Evolutionary conservation across 1,140 invertebrate species (phyloP).

Genomic region (Drosophila pseudoananassae): DNA sequence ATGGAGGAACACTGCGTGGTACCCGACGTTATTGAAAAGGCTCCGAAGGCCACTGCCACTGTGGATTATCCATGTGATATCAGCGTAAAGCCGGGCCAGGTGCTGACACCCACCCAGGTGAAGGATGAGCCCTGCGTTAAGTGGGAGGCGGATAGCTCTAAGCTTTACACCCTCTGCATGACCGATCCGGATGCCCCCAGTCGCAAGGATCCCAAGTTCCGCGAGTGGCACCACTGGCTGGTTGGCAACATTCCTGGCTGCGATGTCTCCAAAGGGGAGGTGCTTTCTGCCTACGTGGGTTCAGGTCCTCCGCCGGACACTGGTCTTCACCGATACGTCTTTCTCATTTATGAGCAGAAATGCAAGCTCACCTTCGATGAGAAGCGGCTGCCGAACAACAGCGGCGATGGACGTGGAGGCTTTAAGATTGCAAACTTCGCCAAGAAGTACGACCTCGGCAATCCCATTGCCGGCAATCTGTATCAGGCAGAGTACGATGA

Average conservation of each 20-base stretch:
- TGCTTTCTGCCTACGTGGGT: slow-evolving; percentile 92
- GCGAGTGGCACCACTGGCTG: slow-evolving; percentile 97
- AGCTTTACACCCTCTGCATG: slow-evolving; percentile 91
- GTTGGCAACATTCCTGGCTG: slow-evolving; percentile 95
- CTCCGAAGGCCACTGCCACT: slow-evolving; percentile 38
- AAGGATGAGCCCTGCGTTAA: slow-evolving; percentile 88
- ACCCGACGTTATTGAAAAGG: slow-evolving; percentile 72
- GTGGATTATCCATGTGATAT: slow-evolving; percentile 77
- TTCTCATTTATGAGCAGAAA: slow-evolving; percentile 92
- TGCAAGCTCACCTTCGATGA: slow-evolving; percentile 73
- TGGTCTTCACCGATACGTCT: slow-evolving; percentile 95
- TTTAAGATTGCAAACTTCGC: slow-evolving; percentile 91
- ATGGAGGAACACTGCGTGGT: slow-evolving; percentile 77
- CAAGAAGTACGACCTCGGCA: slow-evolving; percentile 90
- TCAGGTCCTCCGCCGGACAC: slow-evolving; percentile 93
- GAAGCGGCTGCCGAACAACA: slow-evolving; percentile 86
- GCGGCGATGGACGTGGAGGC: slow-evolving; percentile 89
- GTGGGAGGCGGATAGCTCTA: slow-evolving; percentile 87
- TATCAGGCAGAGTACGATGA: slow-evolving; percentile 96
- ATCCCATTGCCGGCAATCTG: slow-evolving; percentile 94
- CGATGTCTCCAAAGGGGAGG: slow-evolving; percentile 89
- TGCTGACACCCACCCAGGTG: slow-evolving; percentile 89
- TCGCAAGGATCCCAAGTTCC: slow-evolving; percentile 89
- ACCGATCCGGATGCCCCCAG: slow-evolving; percentile 87
- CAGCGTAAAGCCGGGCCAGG: slow-evolving; percentile 87